Conservation (phyloP, 1,140 invertebrate genomes). For the Drosophila prosaltans region DNA sequence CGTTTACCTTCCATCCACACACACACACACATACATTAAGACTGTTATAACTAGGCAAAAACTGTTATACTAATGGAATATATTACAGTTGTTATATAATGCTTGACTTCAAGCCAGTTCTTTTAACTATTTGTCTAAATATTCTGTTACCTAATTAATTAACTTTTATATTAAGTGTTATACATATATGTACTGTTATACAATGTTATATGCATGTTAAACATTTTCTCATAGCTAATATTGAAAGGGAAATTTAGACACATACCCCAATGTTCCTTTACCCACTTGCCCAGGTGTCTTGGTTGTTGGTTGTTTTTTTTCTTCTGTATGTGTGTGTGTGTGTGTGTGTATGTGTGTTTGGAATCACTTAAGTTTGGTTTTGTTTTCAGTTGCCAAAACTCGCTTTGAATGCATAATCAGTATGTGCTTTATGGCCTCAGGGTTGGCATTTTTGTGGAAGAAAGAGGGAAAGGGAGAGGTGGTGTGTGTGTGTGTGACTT, state of each 20-base stretch:
- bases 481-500: background rate
- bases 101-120: too few species aligned
- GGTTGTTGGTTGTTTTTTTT: background rate
- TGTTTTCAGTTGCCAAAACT: conserved; percentile 69
- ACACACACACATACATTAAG: background rate
- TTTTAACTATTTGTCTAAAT: too few species aligned
- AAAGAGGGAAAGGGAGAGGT: background rate
- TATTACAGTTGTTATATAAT: too few species aligned
- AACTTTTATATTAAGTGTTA: background rate
- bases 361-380: conserved; percentile 72
- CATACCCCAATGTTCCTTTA: background rate
- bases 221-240: background rate
- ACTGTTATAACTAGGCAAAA: too few species aligned
- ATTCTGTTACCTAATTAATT: background rate
- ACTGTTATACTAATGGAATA: too few species aligned
- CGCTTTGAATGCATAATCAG: conserved; percentile 67
- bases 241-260: conserved; percentile 7
- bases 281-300: background rate
- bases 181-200: background rate
- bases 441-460: background rate
- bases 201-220: background rate
- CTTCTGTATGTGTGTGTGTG: background rate
- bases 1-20: background rate
- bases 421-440: conserved; percentile 41
- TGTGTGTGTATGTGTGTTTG: conserved; percentile 43